Evolutionary conservation across 2,797 vertebrate species (phyloP), one percentile per base, ranked within the genome.

Genomic region (Xenentodon cancila): DNA sequence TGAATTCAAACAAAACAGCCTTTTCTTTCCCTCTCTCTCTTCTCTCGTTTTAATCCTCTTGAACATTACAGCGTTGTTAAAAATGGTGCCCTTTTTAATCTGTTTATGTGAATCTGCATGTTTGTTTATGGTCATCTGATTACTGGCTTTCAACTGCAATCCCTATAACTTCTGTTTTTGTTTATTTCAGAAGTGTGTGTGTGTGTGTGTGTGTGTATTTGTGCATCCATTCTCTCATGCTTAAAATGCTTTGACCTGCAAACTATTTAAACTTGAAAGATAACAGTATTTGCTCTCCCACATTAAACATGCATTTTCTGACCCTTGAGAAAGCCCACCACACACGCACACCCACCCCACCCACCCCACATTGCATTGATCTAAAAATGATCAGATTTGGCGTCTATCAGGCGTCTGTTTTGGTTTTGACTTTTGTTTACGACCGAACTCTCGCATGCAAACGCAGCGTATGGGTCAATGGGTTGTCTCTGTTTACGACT

Each of bases 401-500:
- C 75, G 46, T 86, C 69, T 54, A 71, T 82, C 71, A 67, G 75
- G 58, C 72, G 19, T 82, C 59, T 56, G 48, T 3, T 25, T 60
- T 63, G 57, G 47, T 13, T 68, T 60, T 27, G 17, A 47, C 45
- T 47, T 21, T 76, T 3, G 71, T 84, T 81, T 77, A 75, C 62
- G 53, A 75, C 64, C 22, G 15, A 71, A 76, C 51, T 30, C 50
- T 42, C 49, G 40, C 57, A 75, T 37, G 40, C 55, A 64, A 17
- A 72, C 64, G 68, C 21, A 71, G 58, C 46, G 42, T 32, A 59
- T 53, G 81, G 82, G 85, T 87, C 83, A 84, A 69, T 30, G 86
- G 53, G 85, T 88, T 86, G 84, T 80, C 76, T 75, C 49, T 81
- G 81, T 88, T 87, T 88, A 86, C 55, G 51, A 61, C 70, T 19